These are phyloP conservation scores for Mimachlamys varia DNA, from an alignment of 2,888 invertebrate genomes.

Conservation along the genomic window DNA sequence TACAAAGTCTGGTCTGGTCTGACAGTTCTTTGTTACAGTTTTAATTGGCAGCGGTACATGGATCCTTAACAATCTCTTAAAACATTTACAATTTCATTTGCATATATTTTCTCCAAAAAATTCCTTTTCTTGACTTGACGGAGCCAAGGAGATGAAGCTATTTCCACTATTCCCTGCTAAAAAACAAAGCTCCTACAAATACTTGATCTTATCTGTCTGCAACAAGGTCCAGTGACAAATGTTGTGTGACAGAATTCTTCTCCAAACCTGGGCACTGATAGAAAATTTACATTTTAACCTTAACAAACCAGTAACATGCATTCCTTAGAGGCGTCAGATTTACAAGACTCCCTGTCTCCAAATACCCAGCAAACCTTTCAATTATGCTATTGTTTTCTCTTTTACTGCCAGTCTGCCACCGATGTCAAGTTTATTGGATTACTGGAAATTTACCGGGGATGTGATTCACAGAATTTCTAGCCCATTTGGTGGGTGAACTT, in stretches of 20 bases:
- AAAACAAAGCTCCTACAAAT: not conserved
- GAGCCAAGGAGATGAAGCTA: not conserved
- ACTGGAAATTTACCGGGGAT: not conserved
- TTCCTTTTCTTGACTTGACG: not conserved
- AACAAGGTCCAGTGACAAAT: not conserved
- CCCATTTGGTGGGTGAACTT: not conserved
- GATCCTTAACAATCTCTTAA: too few relatives aligned
- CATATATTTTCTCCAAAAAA: too few relatives aligned
- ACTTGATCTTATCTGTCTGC: not conserved
- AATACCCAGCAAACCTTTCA: not conserved
- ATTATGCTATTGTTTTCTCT: constrained; percentile 29
- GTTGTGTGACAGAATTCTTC: not conserved
- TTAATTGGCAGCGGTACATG: too few relatives aligned
- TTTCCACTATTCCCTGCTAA: not conserved
- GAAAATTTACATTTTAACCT: constrained; percentile 12
- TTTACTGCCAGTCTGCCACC: not conserved
- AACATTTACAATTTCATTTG: too few relatives aligned
- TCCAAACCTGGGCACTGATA: not conserved
- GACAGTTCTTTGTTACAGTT: too few relatives aligned
- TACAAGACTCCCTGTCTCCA: not conserved
- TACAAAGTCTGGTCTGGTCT: too few relatives aligned
- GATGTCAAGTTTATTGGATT: not conserved
- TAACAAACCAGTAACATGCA: not conserved
- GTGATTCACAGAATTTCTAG: constrained; percentile 5
- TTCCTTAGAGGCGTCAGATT: not conserved